Evolutionary conservation across 2,113 vertebrate genomes (phyloP).

Genomic region (Merops nubicus): DNA sequence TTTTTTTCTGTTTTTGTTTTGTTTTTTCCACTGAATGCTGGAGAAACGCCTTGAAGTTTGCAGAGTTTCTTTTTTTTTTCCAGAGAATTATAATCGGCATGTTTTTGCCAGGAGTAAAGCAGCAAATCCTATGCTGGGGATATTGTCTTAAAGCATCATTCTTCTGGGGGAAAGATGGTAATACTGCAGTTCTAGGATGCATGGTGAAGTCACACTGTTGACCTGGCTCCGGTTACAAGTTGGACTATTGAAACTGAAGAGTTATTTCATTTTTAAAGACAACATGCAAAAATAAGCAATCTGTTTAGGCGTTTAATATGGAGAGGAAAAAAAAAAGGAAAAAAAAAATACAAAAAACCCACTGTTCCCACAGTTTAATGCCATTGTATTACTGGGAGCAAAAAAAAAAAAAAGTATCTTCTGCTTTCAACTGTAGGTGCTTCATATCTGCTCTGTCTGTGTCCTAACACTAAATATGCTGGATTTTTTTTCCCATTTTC

Average conservation of each 20-base stretch:
- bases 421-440: constrained; percentile 78
- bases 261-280: constrained; percentile 63
- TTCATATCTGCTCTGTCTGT: constrained; percentile 77
- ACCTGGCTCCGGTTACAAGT: constrained; percentile 72
- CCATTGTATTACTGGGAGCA: constrained; percentile 73
- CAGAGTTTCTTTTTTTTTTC: constrained; percentile 7
- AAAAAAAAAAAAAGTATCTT: constrained; percentile 49
- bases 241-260: constrained; percentile 69
- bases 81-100: constrained; percentile 69
- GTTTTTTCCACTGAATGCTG: constrained; percentile 70
- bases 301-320: constrained; percentile 71
- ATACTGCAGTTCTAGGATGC: constrained; percentile 71
- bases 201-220: constrained; percentile 67
- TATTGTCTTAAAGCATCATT: constrained; percentile 33
- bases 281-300: constrained; percentile 72
- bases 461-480: constrained; percentile 77
- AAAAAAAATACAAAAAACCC: not conserved
- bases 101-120: constrained; percentile 78
- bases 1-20: not conserved
- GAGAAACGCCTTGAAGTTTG: constrained; percentile 75
- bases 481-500: constrained; percentile 71
- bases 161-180: constrained; percentile 55
- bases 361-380: constrained; percentile 71
- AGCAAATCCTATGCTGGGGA: constrained; percentile 64
- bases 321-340: not conserved